A percentile compares a stretch with the other conserved stretches of the same genome.
phyloP scores from a whole-genome alignment of 2,888 invertebrate genomes.

The Pogonocherus hispidulus region DNA sequence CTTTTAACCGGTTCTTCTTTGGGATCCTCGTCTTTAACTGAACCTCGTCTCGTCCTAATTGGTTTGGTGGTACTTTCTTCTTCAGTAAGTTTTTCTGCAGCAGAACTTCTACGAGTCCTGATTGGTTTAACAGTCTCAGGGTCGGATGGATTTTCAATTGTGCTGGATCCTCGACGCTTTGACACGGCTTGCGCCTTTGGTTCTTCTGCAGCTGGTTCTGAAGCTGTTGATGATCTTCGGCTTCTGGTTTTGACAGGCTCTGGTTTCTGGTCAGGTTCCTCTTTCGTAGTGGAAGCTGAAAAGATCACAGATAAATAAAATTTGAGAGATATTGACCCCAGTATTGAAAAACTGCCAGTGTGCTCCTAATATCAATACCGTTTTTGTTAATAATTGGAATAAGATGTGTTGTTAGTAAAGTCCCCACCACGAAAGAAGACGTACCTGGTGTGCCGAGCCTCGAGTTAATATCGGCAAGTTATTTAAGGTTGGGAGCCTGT shows the following conservation, averaged over 20 bases:
- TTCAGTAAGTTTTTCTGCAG: conserved; percentile 28
- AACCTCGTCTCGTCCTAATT: conserved; percentile 28
- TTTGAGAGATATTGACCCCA: not conserved
- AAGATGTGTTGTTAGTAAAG: too few relatives aligned
- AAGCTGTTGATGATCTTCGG: conserved; percentile 35
- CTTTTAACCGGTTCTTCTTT: conserved; percentile 38
- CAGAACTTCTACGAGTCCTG: conserved; percentile 32
- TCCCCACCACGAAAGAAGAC: too few relatives aligned
- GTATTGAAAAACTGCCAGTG: too few relatives aligned
- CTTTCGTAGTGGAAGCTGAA: conserved; percentile 46
- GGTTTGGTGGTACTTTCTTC: conserved; percentile 32
- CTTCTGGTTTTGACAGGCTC: conserved; percentile 39
- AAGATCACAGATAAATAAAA: conserved; percentile 34
- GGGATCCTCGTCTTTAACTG: conserved; percentile 33
- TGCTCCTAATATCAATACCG: too few relatives aligned
- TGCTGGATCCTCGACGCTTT: conserved; percentile 31
- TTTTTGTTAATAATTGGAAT: too few relatives aligned
- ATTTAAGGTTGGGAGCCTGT: too few relatives aligned
- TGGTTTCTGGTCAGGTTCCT: conserved; percentile 32
- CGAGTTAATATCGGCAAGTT: too few relatives aligned
- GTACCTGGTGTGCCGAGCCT: too few relatives aligned
- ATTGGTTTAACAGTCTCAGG: conserved; percentile 30
- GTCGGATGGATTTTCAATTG: conserved; percentile 19
- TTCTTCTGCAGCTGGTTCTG: conserved; percentile 22
- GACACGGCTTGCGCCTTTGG: conserved; percentile 1